Base-by-base conservation (phyloP, 1,140 invertebrate genomes). In the roundworm (Caenorhabditis elegans) region DNA sequence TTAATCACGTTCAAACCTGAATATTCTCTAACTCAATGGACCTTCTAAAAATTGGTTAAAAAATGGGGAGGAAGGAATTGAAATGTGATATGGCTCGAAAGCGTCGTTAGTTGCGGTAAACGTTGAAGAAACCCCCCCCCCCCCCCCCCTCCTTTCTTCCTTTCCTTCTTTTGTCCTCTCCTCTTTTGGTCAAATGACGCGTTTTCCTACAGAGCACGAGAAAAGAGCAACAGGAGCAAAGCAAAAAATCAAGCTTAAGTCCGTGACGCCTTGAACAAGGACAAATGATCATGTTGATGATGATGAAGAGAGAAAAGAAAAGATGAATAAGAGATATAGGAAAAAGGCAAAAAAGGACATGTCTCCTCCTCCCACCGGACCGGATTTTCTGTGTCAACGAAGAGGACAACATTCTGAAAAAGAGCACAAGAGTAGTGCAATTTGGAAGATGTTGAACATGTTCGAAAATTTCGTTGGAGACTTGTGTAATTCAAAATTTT, bases 71-170 rank as follows among this genome's bases (percentile, higher is more conserved):
- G 28, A 39, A 11, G 34, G 26, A 60, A 70, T 70, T 70, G 60
- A 70, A 70, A 70, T 70, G 60, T 70, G 60, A 70, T 70, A 70
- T 39, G 60, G 60, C 19, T 39, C 60, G 34, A 70, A 70, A 34
- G 60, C 60, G 60, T 70, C 60, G 60, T 70, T 70, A 70, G 60
- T 70, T 70, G 60, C 34, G 60, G 60, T 70, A 70, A 70, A 70
- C 34, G 60, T 70, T 70, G 34, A 70, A 70, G 60, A 39, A 70
- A 70, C 60, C 31, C 19, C 34, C 19, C 34, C 34, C 34, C 8
- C 34, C 22, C 17, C 3, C 17, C 34, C 19, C 39, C n/a, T 22
- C 5, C 28, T 36, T 19, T 70, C 22, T 39, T 70, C n/a, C n/a
- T n/a, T n/a, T n/a, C n/a, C n/a, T n/a, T n/a, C n/a, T n/a, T n/a